These are phyloP conservation scores for Uloborus plumipes DNA, from an alignment of 2,888 invertebrate genomes.

Conservation along the genomic window DNA sequence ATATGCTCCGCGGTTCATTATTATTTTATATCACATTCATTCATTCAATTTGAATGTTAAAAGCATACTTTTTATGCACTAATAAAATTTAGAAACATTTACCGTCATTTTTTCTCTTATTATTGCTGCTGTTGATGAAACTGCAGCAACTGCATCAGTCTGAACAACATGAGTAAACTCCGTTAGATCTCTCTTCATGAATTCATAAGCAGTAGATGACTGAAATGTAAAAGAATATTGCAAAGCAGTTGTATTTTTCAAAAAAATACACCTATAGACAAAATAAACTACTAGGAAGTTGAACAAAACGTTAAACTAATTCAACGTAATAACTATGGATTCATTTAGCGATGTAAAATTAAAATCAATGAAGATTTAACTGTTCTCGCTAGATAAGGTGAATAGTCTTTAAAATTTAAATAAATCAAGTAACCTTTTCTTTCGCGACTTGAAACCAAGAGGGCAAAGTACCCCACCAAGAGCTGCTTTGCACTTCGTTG, in stretches of 20 bases:
- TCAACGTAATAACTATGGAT: no score
- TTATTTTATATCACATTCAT: no score
- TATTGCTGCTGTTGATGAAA: constrained; percentile 77
- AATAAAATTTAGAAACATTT: constrained; percentile 56
- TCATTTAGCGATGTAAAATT: no score
- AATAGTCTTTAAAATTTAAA: no score
- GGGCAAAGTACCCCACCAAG: constrained; percentile 72
- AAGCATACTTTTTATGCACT: no score
- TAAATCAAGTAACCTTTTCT: constrained; percentile 73
- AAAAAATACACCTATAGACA: not conserved
- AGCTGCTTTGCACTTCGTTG: constrained; percentile 41
- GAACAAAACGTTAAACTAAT: not conserved
- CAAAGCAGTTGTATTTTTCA: no score
- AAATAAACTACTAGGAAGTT: not conserved
- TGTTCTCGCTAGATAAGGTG: no score
- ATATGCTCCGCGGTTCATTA: no score
- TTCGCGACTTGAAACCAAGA: constrained; percentile 77
- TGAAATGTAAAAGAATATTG: constrained; percentile 68
- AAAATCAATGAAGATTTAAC: no score
- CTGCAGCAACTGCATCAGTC: constrained; percentile 79
- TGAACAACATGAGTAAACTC: constrained; percentile 82
- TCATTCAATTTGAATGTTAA: no score
- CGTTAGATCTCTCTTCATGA: constrained; percentile 82
- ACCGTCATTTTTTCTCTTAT: constrained; percentile 81
- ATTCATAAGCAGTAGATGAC: constrained; percentile 82